phyloP scores from a whole-genome alignment of 2,888 invertebrate genomes.

The Cephus pygmeus region DNA sequence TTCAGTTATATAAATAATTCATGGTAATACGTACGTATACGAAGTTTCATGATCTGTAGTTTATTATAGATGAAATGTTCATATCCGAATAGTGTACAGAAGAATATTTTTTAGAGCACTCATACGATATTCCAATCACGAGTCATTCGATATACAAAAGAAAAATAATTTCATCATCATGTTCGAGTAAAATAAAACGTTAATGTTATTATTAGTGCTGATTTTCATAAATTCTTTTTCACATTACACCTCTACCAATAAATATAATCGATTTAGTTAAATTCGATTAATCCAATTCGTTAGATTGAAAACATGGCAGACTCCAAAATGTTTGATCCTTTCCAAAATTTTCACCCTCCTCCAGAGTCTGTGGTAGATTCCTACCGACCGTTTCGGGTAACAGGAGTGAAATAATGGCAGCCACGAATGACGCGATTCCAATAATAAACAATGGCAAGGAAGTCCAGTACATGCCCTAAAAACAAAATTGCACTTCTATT shows the following conservation, averaged over 20 bases:
- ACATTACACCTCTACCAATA: neutral
- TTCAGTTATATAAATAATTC: too few relatives aligned
- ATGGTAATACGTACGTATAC: neutral
- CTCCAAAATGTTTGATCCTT: constrained; percentile 83
- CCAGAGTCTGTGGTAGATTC: constrained; percentile 86
- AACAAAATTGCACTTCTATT: constrained; percentile 1
- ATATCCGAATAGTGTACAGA: neutral
- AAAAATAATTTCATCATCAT: neutral
- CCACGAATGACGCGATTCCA: constrained; percentile 77
- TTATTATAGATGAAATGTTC: neutral
- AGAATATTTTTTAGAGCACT: neutral
- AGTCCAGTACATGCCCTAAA: constrained; percentile 52
- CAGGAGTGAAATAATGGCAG: constrained; percentile 79
- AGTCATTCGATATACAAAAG: neutral
- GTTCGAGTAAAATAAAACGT: neutral
- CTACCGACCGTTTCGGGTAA: constrained; percentile 88
- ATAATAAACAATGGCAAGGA: constrained; percentile 80
- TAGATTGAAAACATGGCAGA: constrained; percentile 68
- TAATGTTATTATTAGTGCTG: neutral
- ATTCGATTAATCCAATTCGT: neutral
- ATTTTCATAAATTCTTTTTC: neutral
- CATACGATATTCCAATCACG: neutral
- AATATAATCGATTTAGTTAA: neutral
- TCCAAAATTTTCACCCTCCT: constrained; percentile 88
- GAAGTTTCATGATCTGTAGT: neutral